Evolutionary conservation across 2,113 vertebrate species (phyloP), one percentile per base, ranked within the genome.

Genomic region (Larimichthys crocea): DNA sequence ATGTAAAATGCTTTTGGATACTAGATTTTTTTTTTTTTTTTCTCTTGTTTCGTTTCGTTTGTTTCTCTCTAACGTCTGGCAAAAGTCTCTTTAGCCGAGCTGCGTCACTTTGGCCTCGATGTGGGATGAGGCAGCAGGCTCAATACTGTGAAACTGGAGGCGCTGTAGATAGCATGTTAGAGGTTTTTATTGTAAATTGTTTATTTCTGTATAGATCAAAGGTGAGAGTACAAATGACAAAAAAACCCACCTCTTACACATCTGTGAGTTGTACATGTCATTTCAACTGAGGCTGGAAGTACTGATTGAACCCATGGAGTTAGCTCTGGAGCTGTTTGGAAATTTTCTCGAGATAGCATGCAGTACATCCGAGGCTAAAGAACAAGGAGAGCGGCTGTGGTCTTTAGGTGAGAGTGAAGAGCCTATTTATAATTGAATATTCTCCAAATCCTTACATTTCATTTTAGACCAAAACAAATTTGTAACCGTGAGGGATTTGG

Each of bases 81-180:
- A 77, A 87, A 90, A 91, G 89, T 94, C 82, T 92, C 93, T 91
- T 76, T 89, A 88, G 93, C 93, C 70, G 82, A 88, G 87, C 91
- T 91, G 93, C 82, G n/a, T 86, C 88, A 74, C 87, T 55, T 46
- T 55, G 59, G 80, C 83, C 90, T 77, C 35, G 35, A 66, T 57
- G 82, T 59, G 88, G 85, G 75, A 22, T 24, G 86, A 82, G 78
- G 92, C 92, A 86, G 91, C 88, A 75, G 93, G 91, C 92, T 90
- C 88, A 89, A 94, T 94, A 95, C 94, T 95, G 95, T 96, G 95
- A 96, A 95, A 94, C 91, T 93, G 91, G 93, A 95, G 94, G 92
- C 92, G 88, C 91, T 95, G 95, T 94, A 95, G 91, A 93, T 95
- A 92, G 92, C 92, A 91, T 83, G 91, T 80, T 81, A 93, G 90